Percentiles rank a stretch among this genome's conserved stretches.
These are phyloP conservation scores for Epistrophella euchroma DNA, from an alignment of 2,888 invertebrate species.

Conservation along the genomic window DNA sequence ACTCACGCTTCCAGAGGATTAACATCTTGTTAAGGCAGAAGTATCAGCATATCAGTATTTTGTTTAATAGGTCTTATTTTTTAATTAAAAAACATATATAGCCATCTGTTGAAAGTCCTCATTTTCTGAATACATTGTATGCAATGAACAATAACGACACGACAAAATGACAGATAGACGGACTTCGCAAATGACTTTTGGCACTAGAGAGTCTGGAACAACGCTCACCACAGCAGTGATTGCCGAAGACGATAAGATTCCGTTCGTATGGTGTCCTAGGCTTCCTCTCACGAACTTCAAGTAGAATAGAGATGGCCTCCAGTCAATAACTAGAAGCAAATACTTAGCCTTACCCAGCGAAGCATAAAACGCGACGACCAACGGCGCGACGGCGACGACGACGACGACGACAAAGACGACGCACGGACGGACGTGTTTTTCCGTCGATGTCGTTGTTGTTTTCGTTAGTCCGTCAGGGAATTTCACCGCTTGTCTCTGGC, in stretches of 20 bases:
- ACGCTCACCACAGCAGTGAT: slow-evolving; percentile 61
- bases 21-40: background rate
- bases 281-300: slow-evolving; percentile 18
- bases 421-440: slow-evolving; percentile 9
- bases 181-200: slow-evolving; percentile 68
- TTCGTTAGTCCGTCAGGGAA: slow-evolving; percentile 67
- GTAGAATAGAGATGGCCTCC: slow-evolving; percentile 40
- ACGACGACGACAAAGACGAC: slow-evolving; percentile 3
- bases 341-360: slow-evolving; percentile 60
- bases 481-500: slow-evolving; percentile 72
- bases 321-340: slow-evolving; percentile 67
- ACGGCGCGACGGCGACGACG: background rate
- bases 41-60: slow-evolving; percentile 12
- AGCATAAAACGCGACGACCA: slow-evolving; percentile 32
- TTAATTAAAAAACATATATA: slow-evolving; percentile 28
- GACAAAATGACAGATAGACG: slow-evolving; percentile 48
- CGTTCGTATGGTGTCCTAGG: slow-evolving; percentile 48
- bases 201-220: slow-evolving; percentile 45
- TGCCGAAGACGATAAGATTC: slow-evolving; percentile 65
- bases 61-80: slow-evolving; percentile 23
- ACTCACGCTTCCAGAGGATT: background rate
- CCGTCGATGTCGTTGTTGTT: slow-evolving; percentile 9
- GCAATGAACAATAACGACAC: slow-evolving; percentile 44
- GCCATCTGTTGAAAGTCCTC: slow-evolving; percentile 24
- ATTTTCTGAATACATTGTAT: slow-evolving; percentile 27